Base-by-base conservation (phyloP, 2,888 invertebrate genomes). In the Rotaria sp. region DNA sequence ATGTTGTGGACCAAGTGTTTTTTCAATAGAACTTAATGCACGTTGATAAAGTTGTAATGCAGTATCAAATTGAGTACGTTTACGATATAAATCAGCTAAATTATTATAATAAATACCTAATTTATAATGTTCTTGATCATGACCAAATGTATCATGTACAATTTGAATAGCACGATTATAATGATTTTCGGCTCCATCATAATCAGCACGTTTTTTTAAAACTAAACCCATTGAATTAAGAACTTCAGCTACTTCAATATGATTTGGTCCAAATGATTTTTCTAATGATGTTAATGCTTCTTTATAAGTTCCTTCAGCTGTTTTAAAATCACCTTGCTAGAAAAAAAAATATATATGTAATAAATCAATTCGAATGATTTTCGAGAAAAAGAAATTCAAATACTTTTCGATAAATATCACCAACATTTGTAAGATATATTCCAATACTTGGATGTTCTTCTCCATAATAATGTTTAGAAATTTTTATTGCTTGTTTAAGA, bases 21-120 rank as follows among this genome's bases (percentile, higher is more conserved):
- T 80, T 41, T 80, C 80, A 80, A 80, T 80, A 0, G 80, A 41
- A n/a, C 0, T 80, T 45, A 80, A 45, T 8, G 80, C 80, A 45
- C 80, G 45, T 45, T 45, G 11, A 80, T 80, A 80, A 41, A 45
- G 26, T 80, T 41, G 26, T 80, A 80, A 80, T 45, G 80, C 80
- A 13, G 24, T 2, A n/a, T 41, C 13, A 35, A 80, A 80, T 80
- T 45, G 26, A 45, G 26, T 80, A 26, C 80, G 80, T 80, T 80
- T 80, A 21, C 80, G 41, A 45, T 80, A 45, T 80, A 80, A 45
- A 80, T 80, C 80, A 80, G 45, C 80, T 45, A 80, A 10, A 45
- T 80, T 80, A 45, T 80, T 80, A n/a, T 45, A 80, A 80, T 80
- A 80, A 80, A 80, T 45, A n/a, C 80, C 80, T 45, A 80, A n/a